phyloP scores from a whole-genome alignment of 2,113 vertebrate species.

The Nerophis lumbriciformis region DNA sequence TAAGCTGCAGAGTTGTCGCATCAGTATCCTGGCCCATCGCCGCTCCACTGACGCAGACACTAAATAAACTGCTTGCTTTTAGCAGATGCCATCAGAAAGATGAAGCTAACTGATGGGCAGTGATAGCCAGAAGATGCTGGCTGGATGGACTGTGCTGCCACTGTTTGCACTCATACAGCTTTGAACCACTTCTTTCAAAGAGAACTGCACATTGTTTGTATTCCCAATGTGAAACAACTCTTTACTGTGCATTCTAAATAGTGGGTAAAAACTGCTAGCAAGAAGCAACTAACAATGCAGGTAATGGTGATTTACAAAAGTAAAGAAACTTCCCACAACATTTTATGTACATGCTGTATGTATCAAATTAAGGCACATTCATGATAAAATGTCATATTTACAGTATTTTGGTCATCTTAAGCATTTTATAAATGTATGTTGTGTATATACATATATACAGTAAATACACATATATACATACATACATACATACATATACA shows the following conservation, averaged over 20 bases:
- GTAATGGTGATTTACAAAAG: no score
- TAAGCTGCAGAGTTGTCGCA: conserved; percentile 46
- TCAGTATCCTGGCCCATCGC: conserved; percentile 54
- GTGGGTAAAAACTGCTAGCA: no score
- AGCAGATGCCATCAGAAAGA: conserved; percentile 66
- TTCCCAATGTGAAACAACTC: not conserved
- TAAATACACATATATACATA: no score
- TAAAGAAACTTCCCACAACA: no score
- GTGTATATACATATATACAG: no score
- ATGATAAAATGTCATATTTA: no score
- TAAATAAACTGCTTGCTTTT: conserved; percentile 65
- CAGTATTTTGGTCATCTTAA: no score
- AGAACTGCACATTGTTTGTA: not conserved
- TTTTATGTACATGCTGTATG: no score
- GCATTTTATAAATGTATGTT: no score
- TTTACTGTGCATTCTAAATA: not conserved
- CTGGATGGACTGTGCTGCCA: conserved; percentile 23
- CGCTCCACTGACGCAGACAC: conserved; percentile 59
- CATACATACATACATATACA: no score
- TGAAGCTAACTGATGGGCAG: conserved; percentile 50
- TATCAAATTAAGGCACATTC: no score
- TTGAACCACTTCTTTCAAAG: conserved; percentile 5
- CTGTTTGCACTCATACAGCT: conserved; percentile 13
- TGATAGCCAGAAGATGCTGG: conserved; percentile 47
- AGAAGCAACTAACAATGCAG: no score